Conservation (phyloP, 2,888 invertebrate genomes). For the Deroplatys truncata region DNA sequence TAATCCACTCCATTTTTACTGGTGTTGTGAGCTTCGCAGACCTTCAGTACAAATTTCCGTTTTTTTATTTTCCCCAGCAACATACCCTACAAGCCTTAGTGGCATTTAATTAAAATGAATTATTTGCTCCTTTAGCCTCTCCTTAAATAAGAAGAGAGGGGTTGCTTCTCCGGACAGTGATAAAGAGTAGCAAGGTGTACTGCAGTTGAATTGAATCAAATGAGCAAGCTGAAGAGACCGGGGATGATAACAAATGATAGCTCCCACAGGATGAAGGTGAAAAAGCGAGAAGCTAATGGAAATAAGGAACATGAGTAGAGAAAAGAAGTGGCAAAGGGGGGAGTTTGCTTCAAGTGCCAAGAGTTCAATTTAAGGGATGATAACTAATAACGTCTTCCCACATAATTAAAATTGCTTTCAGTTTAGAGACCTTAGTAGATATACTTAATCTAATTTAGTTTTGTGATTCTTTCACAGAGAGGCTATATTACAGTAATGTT, state of each 20-base stretch:
- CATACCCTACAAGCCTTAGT: not conserved
- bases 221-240: not conserved
- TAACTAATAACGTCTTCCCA: not conserved
- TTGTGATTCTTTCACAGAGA: not conserved
- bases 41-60: not conserved
- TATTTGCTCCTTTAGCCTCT: constrained; percentile 11
- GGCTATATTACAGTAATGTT: too few relatives aligned
- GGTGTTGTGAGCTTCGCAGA: not conserved
- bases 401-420: not conserved
- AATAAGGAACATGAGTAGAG: not conserved
- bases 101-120: constrained; percentile 10
- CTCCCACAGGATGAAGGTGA: constrained; percentile 4
- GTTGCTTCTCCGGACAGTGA: not conserved
- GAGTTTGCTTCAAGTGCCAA: not conserved
- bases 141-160: not conserved
- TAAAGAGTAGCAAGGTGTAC: not conserved
- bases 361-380: not conserved
- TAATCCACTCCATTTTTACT: not conserved
- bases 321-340: not conserved
- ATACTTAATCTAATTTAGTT: not conserved
- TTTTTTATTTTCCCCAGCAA: not conserved
- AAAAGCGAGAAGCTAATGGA: not conserved
- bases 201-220: not conserved
- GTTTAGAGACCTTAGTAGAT: not conserved
- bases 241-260: constrained; percentile 7